phyloP scores from a whole-genome alignment of 2,113 vertebrate genomes.

The Caranx ignobilis region DNA sequence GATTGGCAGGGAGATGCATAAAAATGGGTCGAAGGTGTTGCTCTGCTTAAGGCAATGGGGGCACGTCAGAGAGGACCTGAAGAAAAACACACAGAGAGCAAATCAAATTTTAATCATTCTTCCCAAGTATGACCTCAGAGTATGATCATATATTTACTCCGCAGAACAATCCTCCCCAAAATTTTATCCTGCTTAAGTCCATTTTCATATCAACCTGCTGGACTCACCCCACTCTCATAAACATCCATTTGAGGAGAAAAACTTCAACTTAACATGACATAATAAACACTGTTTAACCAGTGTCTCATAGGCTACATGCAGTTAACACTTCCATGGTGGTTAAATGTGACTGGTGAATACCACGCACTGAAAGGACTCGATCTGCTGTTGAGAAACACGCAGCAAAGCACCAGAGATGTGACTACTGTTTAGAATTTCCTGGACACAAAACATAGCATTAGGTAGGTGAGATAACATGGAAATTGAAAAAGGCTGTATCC shows the following conservation, averaged over 20 bases:
- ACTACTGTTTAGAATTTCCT: conserved; percentile 6
- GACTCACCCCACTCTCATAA: background rate
- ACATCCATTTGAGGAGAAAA: background rate
- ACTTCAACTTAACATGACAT: background rate
- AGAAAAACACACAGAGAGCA: conserved; percentile 16
- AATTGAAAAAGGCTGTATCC: background rate
- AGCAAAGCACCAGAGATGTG: conserved; percentile 25
- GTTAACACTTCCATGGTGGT: conserved; percentile 5
- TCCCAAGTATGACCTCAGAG: background rate
- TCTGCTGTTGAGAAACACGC: conserved; percentile 14
- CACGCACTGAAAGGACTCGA: conserved; percentile 25
- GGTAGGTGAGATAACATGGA: conserved; percentile 5
- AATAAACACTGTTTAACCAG: background rate
- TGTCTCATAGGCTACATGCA: conserved; percentile 1
- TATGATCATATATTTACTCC: background rate
- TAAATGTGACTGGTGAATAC: conserved; percentile 19
- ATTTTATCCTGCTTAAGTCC: too few species aligned
- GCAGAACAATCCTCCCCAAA: background rate
- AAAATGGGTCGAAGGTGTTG: conserved; percentile 97
- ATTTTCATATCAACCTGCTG: background rate
- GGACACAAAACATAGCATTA: background rate
- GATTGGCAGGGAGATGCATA: conserved; percentile 94
- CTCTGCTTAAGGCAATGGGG: conserved; percentile 97
- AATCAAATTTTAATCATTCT: background rate
- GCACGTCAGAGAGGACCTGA: conserved; percentile 95